These are phyloP conservation scores for Ammodytes marinus DNA, from an alignment of 2,113 vertebrate species.

Conservation along the genomic window DNA sequence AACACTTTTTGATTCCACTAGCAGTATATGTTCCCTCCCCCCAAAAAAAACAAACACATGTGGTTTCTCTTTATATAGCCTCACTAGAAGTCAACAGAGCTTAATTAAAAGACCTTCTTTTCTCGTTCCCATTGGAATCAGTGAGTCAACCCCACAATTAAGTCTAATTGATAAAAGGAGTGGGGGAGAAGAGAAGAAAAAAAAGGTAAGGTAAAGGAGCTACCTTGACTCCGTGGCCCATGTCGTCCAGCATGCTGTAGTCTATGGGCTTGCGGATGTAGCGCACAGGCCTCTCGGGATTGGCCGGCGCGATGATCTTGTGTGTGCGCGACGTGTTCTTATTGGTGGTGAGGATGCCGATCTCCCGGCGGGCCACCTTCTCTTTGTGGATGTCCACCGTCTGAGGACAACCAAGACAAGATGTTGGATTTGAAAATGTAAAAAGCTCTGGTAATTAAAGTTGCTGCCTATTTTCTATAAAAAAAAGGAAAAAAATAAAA, in stretches of 20 bases:
- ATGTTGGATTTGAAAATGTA: no score
- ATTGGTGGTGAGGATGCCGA: constrained; percentile 99
- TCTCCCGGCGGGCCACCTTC: constrained; percentile 98
- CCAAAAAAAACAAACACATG: not conserved
- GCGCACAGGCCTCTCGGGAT: constrained; percentile 97
- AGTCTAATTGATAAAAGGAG: not conserved
- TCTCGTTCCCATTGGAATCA: not conserved
- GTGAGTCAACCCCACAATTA: not conserved
- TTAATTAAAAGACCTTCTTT: not conserved
- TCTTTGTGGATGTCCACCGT: constrained; percentile 99
- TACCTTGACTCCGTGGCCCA: constrained; percentile 98
- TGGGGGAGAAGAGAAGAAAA: not conserved
- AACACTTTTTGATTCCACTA: not conserved
- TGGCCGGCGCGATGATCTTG: constrained; percentile 99
- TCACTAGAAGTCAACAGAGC: not conserved
- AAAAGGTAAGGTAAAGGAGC: no score
- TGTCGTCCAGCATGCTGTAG: constrained; percentile 98
- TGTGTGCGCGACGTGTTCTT: constrained; percentile 99
- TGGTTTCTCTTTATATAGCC: not conserved
- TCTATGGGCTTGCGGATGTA: constrained; percentile 99
- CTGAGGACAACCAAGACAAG: constrained; percentile 69
- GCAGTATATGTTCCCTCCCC: not conserved
- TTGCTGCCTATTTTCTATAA: not conserved
- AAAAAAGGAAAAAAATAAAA: no score
- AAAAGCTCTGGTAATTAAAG: no score